Percentiles rank a stretch among this genome's conserved stretches.
Conservation (phyloP, 2,113 vertebrate genomes). For the Zosterops japonicus region DNA sequence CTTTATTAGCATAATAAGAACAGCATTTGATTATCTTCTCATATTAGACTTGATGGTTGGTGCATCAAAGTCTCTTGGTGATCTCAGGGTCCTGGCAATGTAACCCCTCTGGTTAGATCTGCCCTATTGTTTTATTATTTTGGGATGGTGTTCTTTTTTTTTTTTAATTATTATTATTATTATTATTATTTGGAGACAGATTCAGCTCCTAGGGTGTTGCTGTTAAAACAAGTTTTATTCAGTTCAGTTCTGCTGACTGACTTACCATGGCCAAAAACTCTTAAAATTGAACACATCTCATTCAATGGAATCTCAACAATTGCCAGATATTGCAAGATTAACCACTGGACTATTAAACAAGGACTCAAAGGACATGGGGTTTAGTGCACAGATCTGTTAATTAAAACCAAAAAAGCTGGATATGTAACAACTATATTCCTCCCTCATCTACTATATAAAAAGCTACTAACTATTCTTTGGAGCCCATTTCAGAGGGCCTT, state of each 20-base stretch:
- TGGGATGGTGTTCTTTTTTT: accelerated
- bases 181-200: not conserved
- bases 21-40: not conserved
- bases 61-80: not conserved
- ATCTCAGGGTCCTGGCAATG: not conserved
- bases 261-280: not conserved
- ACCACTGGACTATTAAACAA: not conserved
- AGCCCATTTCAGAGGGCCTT: not conserved
- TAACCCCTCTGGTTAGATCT: not conserved
- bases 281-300: not conserved
- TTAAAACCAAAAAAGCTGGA: not conserved
- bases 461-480: not conserved
- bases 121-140: not conserved
- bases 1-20: not conserved
- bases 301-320: not conserved
- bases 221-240: not conserved
- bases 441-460: not conserved
- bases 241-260: not conserved
- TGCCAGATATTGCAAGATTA: not conserved
- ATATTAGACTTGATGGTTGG: not conserved
- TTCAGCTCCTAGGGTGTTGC: not conserved
- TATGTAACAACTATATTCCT: not conserved
- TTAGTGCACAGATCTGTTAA: not conserved
- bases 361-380: not conserved
- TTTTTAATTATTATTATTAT: too few species aligned